Percentiles rank a stretch among this genome's conserved stretches.
phyloP scores from a whole-genome alignment of 2,113 vertebrate genomes.

The Engraulis encrasicolus region DNA sequence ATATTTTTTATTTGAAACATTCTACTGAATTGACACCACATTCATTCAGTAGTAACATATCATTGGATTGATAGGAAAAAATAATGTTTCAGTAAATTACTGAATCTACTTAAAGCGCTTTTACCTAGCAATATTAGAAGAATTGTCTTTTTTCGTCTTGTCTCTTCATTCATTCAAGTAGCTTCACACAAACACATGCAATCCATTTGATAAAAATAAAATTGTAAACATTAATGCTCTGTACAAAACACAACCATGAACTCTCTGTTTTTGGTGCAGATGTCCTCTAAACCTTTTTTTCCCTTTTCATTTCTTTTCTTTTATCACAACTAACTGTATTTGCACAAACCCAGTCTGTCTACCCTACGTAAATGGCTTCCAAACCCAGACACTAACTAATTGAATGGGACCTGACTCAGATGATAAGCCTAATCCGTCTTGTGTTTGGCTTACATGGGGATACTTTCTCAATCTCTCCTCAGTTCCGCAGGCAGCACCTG shows the following conservation, averaged over 20 bases:
- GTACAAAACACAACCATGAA: conserved; percentile 9
- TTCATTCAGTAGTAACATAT: conserved; percentile 5
- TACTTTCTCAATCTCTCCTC: conserved; percentile 72
- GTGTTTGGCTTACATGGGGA: conserved; percentile 67
- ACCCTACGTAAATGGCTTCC: conserved; percentile 27
- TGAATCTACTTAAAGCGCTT: neutral
- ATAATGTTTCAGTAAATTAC: conserved; percentile 7
- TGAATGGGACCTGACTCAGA: conserved; percentile 47
- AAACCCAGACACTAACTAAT: conserved; percentile 54
- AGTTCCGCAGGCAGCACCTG: conserved; percentile 86
- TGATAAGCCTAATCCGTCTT: conserved; percentile 73
- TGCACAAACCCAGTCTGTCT: conserved; percentile 5
- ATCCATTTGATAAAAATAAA: neutral
- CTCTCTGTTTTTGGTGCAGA: neutral
- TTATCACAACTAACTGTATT: neutral
- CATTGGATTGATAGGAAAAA: conserved; percentile 18
- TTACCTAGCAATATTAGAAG: neutral
- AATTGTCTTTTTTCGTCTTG: neutral
- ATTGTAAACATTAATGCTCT: neutral
- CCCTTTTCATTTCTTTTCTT: neutral
- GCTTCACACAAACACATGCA: neutral
- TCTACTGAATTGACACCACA: neutral
- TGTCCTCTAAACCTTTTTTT: neutral
- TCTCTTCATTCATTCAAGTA: neutral
- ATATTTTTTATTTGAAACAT: neutral